These are phyloP conservation scores for Heliconius cydno DNA, from an alignment of 2,888 invertebrate species.

Conservation along the genomic window DNA sequence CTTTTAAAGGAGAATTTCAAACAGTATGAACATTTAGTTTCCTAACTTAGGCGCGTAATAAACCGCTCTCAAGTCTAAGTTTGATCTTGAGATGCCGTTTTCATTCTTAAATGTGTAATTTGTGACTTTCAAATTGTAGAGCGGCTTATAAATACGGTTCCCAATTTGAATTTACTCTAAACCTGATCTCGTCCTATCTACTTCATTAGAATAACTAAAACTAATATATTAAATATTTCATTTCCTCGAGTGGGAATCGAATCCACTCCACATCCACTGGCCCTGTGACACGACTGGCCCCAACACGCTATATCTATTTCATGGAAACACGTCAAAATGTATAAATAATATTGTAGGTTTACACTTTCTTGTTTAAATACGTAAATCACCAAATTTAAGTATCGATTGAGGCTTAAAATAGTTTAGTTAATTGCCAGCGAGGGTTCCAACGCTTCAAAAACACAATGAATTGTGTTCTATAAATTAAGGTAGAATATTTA, in stretches of 20 bases:
- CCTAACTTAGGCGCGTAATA: neutral
- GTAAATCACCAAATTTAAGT: constrained; percentile 6
- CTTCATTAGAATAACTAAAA: too few relatives aligned
- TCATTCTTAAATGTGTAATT: too few relatives aligned
- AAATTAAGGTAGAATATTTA: neutral
- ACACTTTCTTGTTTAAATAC: neutral
- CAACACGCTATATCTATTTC: neutral
- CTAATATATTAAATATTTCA: too few relatives aligned
- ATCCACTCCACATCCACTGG: too few relatives aligned
- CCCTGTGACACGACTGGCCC: too few relatives aligned
- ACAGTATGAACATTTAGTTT: neutral
- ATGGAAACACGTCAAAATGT: neutral
- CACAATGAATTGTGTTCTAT: neutral
- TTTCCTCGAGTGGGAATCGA: too few relatives aligned
- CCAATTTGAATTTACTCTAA: too few relatives aligned
- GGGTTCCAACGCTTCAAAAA: neutral
- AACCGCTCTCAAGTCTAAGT: too few relatives aligned
- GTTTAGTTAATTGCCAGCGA: constrained; percentile 6
- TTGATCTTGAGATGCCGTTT: too few relatives aligned
- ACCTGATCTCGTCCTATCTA: too few relatives aligned
- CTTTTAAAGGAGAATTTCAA: neutral
- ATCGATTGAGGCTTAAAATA: constrained; percentile 21
- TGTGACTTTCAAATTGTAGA: too few relatives aligned
- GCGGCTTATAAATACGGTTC: too few relatives aligned
- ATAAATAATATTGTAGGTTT: neutral